Evolutionary conservation across 2,888 invertebrate species (phyloP).

Genomic region (Eristalinus aeneus): DNA sequence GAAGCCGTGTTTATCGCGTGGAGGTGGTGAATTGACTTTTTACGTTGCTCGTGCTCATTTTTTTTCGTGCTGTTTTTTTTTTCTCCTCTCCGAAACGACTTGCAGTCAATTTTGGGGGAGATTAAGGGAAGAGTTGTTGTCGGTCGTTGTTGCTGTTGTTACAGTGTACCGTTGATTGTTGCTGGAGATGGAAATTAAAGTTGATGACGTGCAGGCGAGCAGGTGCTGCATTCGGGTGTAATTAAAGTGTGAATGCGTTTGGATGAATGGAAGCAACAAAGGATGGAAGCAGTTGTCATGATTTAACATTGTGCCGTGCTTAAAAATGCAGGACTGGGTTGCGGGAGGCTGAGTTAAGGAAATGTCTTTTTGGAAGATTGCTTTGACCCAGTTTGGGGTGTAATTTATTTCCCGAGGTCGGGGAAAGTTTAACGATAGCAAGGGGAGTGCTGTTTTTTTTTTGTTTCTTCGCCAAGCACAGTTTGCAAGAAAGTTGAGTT

Average conservation of each 20-base stretch:
- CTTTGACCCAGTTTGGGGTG: not conserved
- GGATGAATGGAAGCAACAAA: not conserved
- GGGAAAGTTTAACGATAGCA: not conserved
- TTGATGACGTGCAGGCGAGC: conserved; percentile 28
- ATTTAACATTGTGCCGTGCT: not conserved
- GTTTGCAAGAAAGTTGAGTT: not conserved
- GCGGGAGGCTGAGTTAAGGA: not conserved
- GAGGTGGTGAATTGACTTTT: conserved; percentile 46
- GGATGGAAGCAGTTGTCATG: not conserved
- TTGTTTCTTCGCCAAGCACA: no score
- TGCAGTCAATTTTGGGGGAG: conserved; percentile 35
- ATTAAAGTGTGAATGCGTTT: conserved; percentile 32
- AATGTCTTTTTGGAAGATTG: not conserved
- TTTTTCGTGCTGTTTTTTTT: not conserved
- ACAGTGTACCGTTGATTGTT: not conserved
- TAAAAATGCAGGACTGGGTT: not conserved
- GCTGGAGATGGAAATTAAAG: conserved; percentile 8
- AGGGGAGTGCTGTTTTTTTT: not conserved
- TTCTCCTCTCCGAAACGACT: not conserved
- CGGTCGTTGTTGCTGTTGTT: not conserved
- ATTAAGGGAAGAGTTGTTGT: not conserved
- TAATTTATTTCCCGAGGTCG: not conserved
- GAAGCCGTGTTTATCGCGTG: conserved; percentile 27
- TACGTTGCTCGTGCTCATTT: not conserved
- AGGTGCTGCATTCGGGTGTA: conserved; percentile 37